Evolutionary conservation across 1,140 invertebrate genomes (phyloP).

Genomic region (Notospermus geniculatus): DNA sequence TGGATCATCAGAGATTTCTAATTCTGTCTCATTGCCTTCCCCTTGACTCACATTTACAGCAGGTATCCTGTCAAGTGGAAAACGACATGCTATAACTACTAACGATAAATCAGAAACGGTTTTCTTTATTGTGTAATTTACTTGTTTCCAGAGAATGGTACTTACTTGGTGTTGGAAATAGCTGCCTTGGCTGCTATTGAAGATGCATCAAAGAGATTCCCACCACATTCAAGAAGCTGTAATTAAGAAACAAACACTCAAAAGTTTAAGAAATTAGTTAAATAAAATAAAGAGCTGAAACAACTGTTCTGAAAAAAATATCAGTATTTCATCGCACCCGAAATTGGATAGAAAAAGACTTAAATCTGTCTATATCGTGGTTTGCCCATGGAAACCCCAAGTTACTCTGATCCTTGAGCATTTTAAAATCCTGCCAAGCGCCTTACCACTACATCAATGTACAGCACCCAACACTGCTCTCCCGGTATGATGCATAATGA

Average conservation of each 20-base stretch:
- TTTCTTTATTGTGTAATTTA: background rate
- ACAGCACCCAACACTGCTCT: conserved; percentile 89
- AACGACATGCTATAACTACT: background rate
- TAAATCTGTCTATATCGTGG: background rate
- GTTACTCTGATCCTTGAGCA: background rate
- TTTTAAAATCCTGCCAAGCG: background rate
- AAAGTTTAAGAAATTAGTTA: background rate
- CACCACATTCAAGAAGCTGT: conserved; percentile 89
- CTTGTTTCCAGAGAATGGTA: background rate
- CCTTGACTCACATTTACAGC: conserved; percentile 75
- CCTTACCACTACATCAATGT: conserved; percentile 86
- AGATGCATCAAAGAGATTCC: conserved; percentile 79
- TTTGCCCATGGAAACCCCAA: background rate
- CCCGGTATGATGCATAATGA: conserved; percentile 78
- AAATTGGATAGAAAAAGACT: background rate
- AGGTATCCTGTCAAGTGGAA: conserved; percentile 67
- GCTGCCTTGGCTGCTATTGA: conserved; percentile 90
- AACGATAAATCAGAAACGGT: background rate
- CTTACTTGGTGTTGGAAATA: conserved; percentile 71
- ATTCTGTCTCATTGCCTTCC: conserved; percentile 77
- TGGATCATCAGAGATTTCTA: conserved; percentile 86
- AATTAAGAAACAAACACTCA: conserved; percentile 29
- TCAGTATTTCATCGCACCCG: background rate
- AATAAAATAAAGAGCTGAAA: background rate
- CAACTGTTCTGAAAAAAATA: background rate